phyloP scores from a whole-genome alignment of 2,113 vertebrate genomes.

The Toxostoma redivivum region DNA sequence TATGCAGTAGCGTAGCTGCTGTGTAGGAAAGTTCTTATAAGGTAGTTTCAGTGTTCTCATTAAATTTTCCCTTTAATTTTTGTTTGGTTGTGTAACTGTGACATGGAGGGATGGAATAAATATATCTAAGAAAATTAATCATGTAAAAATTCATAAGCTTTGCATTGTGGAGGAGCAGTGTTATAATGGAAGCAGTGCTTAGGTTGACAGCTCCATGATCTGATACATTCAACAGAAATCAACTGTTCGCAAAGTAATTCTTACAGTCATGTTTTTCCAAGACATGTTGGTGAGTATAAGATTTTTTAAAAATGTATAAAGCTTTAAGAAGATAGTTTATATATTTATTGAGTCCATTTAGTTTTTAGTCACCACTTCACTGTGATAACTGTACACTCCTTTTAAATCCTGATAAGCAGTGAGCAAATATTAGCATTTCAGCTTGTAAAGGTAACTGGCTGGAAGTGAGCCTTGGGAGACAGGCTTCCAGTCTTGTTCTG shows the following conservation, averaged over 20 bases:
- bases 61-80: not conserved
- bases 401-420: not conserved
- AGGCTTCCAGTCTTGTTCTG: not conserved
- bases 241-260: not conserved
- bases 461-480: not conserved
- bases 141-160: not conserved
- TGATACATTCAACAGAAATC: not conserved
- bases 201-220: not conserved
- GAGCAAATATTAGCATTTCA: not conserved
- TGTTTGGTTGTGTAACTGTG: not conserved
- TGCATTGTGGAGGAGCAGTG: not conserved
- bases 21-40: not conserved
- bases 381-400: not conserved
- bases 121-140: not conserved
- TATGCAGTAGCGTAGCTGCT: fast-evolving
- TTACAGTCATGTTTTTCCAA: not conserved
- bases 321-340: not conserved
- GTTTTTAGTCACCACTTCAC: not conserved
- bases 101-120: not conserved
- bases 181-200: not conserved
- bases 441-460: not conserved
- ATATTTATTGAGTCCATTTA: not conserved
- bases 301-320: not conserved
- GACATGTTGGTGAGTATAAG: not conserved
- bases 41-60: not conserved